Conservation (phyloP, 2,797 vertebrate genomes). For the Poecilia gillii region DNA sequence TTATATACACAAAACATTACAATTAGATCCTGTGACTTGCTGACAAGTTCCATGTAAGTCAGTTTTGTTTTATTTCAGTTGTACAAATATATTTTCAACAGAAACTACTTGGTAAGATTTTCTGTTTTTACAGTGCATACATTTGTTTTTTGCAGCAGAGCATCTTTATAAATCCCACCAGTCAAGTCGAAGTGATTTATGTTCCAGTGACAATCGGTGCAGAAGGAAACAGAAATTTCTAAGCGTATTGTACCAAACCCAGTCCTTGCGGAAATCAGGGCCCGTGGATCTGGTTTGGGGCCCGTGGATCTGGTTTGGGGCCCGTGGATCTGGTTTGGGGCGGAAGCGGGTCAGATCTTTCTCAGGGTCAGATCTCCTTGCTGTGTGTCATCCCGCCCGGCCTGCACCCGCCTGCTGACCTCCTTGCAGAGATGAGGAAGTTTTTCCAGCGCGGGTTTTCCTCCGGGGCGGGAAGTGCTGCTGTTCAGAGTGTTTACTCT, state of each 20-base stretch:
- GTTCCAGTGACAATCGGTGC: not conserved
- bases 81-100: too few relatives aligned
- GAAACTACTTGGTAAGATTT: too few relatives aligned
- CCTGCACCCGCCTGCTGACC: constrained; percentile 62
- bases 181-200: not conserved
- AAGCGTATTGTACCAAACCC: not conserved
- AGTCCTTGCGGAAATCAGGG: constrained; percentile 45
- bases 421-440: constrained; percentile 65
- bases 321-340: constrained; percentile 10
- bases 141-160: not conserved
- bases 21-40: too few relatives aligned
- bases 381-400: constrained; percentile 43
- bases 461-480: constrained; percentile 72
- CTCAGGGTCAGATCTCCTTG: constrained; percentile 67
- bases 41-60: too few relatives aligned
- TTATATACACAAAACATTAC: too few relatives aligned
- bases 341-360: constrained; percentile 52
- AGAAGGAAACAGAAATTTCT: not conserved
- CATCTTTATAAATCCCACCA: not conserved
- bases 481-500: constrained; percentile 61
- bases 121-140: too few relatives aligned
- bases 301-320: too few relatives aligned
- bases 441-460: constrained; percentile 66
- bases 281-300: constrained; percentile 46
- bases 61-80: too few relatives aligned